phyloP scores from a whole-genome alignment of 2,888 invertebrate species.

The Sericinus montela region DNA sequence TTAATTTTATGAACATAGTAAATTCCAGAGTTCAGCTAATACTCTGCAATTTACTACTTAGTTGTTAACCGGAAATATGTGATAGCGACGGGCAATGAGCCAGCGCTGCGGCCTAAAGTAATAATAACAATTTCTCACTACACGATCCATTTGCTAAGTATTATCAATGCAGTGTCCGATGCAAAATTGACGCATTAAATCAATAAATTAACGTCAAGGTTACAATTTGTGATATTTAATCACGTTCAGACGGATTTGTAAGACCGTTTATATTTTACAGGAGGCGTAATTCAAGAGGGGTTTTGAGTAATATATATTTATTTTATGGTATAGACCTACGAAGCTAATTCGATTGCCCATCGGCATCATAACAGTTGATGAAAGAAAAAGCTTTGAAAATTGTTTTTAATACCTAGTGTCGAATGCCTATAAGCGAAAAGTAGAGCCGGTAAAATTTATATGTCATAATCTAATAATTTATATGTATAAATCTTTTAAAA shows the following conservation, averaged over 20 bases:
- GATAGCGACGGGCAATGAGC: conserved; percentile 10
- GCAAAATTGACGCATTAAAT: background rate
- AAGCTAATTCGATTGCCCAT: too few species aligned
- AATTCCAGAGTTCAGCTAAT: conserved; percentile 2
- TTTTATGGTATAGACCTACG: too few species aligned
- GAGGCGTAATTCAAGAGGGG: too few species aligned
- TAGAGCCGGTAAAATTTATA: too few species aligned
- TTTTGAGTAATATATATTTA: too few species aligned
- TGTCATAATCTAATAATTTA: too few species aligned
- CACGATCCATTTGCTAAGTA: conserved; percentile 9
- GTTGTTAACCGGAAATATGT: conserved; percentile 11
- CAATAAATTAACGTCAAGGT: background rate
- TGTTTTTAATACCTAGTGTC: too few species aligned
- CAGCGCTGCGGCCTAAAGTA: conserved; percentile 1
- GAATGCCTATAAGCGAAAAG: too few species aligned
- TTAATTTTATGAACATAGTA: background rate
- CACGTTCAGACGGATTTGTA: background rate
- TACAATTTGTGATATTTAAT: conserved; percentile 1
- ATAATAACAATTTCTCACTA: conserved; percentile 10
- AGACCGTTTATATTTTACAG: too few species aligned
- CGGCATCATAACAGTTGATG: too few species aligned
- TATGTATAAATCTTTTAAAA: too few species aligned
- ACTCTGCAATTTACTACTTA: conserved; percentile 5
- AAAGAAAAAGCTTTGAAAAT: too few species aligned
- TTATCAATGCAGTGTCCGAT: conserved; percentile 11